Evolutionary conservation across 30 jellyfish, hydroid and myxozoan species (phyloP), one percentile per base, ranked within the genome.

Genomic region (Turritopsis dohrnii): DNA sequence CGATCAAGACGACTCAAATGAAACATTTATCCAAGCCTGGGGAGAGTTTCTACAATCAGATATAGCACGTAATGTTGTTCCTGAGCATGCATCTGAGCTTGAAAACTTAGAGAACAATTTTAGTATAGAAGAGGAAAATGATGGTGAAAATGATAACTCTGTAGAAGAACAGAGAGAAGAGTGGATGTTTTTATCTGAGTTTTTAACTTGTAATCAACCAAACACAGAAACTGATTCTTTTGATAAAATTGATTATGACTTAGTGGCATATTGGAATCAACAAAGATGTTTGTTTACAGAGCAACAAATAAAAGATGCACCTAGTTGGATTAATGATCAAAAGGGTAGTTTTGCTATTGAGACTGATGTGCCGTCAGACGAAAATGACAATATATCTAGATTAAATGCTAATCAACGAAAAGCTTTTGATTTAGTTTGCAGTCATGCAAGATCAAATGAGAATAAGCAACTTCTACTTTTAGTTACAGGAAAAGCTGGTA

Each of bases 181-280:
- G 28, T 75, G 91, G 91, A 84, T 84, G 91, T 74, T 71, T 84
- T 65, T 84, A 21, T 81, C 91, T 27, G 91, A 84, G n/a, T 54
- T 84, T 52, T 79, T 69, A n/a, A 72, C 28, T 25, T n/a, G n/a
- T n/a, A 72, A 72, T 25, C 27, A 52, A 20, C 18, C 82, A 23
- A 54, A 25, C 27, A n/a, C n/a, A n/a, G n/a, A n/a, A n/a, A n/a
- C n/a, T n/a, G 52, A 28, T 21, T 24, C 28, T 75, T 53, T 24
- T 17, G 76, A 74, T 53, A 27, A 22, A 52, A 30, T n/a, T 69
- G 27, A 69, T 13, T 54, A 60, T 23, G 23, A 81, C 30, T 54
- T 60, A 4, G n/a, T 72, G 5, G 8, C 21, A 1, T 65, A 83
- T 21, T n/a, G 21, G 79, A 71, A 41, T 83, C 90, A 72, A 83